phyloP scores from a whole-genome alignment of 1,140 invertebrate species.

The Pseudomyrmex pallidus region DNA sequence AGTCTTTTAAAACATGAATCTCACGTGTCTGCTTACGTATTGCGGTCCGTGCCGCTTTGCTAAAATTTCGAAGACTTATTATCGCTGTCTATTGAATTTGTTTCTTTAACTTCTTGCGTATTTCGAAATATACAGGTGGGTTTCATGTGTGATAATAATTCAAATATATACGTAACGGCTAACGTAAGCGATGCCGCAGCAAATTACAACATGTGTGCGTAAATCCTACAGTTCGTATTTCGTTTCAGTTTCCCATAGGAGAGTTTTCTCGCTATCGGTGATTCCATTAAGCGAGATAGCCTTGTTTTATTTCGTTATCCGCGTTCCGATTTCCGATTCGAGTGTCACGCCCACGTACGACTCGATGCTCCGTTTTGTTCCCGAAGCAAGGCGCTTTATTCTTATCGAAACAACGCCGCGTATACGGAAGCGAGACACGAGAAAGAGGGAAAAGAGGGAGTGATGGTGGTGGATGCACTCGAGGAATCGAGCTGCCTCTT shows the following conservation, averaged over 20 bases:
- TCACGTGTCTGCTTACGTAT: background rate
- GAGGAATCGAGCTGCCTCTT: conserved; percentile 34
- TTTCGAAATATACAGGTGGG: background rate
- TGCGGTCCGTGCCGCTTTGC: background rate
- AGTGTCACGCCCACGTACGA: conserved; percentile 24
- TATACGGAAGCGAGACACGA: conserved; percentile 30
- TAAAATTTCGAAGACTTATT: background rate
- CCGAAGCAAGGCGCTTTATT: background rate
- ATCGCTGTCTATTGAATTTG: background rate
- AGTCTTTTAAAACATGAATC: conserved; percentile 24
- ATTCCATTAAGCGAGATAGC: conserved; percentile 53
- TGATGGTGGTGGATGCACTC: background rate
- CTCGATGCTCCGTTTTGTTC: conserved; percentile 12
- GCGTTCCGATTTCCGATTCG: conserved; percentile 30
- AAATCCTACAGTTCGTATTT: background rate
- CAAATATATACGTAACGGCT: background rate
- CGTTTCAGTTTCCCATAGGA: background rate
- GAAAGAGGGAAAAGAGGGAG: too few species aligned
- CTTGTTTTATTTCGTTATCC: conserved; percentile 41
- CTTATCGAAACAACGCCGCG: conserved; percentile 18
- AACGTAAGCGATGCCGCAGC: background rate
- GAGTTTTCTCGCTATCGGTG: conserved; percentile 24
- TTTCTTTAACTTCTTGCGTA: background rate
- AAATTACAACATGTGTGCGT: background rate
- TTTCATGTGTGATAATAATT: background rate